A percentile compares a stretch with the other conserved stretches of the same genome.
Evolutionary conservation across 2,797 vertebrate species (phyloP).

Genomic region (Coreius guichenoti): DNA sequence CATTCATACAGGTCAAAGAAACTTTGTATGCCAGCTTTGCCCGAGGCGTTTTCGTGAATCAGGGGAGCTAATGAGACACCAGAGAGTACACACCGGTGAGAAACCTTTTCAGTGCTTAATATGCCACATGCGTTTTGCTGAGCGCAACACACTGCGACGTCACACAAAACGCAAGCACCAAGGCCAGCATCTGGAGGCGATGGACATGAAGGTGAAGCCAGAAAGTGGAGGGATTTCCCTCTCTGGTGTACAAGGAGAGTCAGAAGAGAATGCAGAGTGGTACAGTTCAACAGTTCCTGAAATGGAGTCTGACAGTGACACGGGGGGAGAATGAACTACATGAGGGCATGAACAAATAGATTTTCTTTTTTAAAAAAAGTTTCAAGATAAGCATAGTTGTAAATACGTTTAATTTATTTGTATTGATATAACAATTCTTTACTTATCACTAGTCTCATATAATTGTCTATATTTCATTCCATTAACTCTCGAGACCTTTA

Average conservation of each 20-base stretch:
- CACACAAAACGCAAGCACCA: conserved; percentile 90
- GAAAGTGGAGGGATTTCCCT: conserved; percentile 50
- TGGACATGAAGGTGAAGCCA: conserved; percentile 76
- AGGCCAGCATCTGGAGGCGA: conserved; percentile 79
- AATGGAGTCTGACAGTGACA: conserved; percentile 72
- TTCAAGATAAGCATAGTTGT: conserved; percentile 7
- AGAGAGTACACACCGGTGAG: conserved; percentile 90
- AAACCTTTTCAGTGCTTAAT: conserved; percentile 91
- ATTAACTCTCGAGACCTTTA: conserved; percentile 9
- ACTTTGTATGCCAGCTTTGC: conserved; percentile 88
- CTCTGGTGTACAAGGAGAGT: conserved; percentile 69
- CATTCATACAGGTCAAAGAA: conserved; percentile 90
- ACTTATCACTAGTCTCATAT: conserved; percentile 10
- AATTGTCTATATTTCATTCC: conserved; percentile 35
- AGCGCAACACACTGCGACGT: conserved; percentile 89
- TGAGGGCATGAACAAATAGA: not conserved
- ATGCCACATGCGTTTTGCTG: conserved; percentile 89
- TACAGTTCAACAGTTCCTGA: conserved; percentile 81
- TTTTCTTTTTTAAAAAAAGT: not conserved
- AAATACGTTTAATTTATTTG: conserved; percentile 41
- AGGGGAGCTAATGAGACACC: conserved; percentile 89
- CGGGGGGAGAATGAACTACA: conserved; percentile 58
- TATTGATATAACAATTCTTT: conserved; percentile 34
- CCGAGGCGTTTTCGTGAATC: conserved; percentile 90
- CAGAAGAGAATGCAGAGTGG: conserved; percentile 82